Base-by-base conservation (phyloP, 2,797 vertebrate species). In the Merluccius polli region DNA sequence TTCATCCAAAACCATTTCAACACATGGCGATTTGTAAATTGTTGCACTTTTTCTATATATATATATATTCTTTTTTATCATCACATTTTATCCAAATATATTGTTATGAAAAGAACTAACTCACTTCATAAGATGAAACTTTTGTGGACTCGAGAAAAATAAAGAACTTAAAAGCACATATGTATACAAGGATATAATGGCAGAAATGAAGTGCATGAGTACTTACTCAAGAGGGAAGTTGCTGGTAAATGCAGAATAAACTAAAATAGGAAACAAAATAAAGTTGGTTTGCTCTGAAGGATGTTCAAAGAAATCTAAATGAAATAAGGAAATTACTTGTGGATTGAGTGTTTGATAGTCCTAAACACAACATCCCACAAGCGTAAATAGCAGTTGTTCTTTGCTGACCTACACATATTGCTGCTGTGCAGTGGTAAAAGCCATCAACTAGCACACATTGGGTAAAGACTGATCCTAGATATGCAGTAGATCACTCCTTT, bases 81-180 rank as follows among this genome's bases (percentile, higher is more conserved):
- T 85, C 88, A 90, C 86, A 90, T 89, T 78, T 80, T 73, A 77
- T 77, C 69, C 59, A 69, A 69, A 77, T 30, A 70, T 79, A 81
- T 27, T 75, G 29, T 69, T 75, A 82, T 81, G 76, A 83, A 85
- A 77, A 75, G 80, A 82, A 82, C 48, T 79, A 77, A 77, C 33
- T 78, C 75, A 35, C 81, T 32, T 78, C 75, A 74, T 78, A 75
- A 79, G 73, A 79, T 71, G 75, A 81, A 79, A 83, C 86, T 78
- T 78, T 68, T 79, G 76, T 48, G 72, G 73, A 73, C 74, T 63
- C 76, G 41, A 81, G 71, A 79, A 3, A 76, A 83, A 80, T 70
- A 72, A 1, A 36, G 27, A 33, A 36, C 72, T 72, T 59, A 41
- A 29, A 74, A 83, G 73, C 2, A 78, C 31, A 71, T 5, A 65